A percentile compares a stretch with the other conserved stretches of the same genome.
phyloP scores from a whole-genome alignment of 2,113 vertebrate species.

The Camarhynchus parvulus region DNA sequence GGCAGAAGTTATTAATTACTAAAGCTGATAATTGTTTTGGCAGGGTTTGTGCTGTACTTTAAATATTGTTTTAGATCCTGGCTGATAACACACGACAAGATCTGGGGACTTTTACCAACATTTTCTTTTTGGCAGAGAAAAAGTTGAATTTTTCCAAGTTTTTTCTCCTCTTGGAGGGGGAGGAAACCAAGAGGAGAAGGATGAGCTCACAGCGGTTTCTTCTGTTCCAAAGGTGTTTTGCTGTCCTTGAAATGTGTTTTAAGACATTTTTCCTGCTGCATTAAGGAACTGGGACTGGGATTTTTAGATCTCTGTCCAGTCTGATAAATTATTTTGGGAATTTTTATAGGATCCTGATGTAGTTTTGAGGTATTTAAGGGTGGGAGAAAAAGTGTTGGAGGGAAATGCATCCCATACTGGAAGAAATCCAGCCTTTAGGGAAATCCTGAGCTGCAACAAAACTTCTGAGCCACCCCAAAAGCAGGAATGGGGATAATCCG shows the following conservation, averaged over 20 bases:
- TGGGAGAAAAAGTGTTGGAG: neutral
- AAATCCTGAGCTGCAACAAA: neutral
- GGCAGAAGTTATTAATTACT: neutral
- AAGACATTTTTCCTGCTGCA: neutral
- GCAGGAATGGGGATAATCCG: neutral
- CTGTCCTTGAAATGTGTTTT: neutral
- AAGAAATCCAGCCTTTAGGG: neutral
- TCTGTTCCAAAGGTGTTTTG: neutral
- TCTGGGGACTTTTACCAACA: neutral
- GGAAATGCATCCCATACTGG: neutral
- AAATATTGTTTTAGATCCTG: neutral
- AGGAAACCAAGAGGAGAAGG: neutral
- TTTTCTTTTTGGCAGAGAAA: neutral
- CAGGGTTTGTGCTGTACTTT: neutral
- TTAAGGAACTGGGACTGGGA: neutral
- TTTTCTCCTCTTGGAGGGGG: neutral
- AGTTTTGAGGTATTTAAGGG: neutral
- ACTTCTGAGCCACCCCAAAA: neutral
- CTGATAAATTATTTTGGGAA: neutral
- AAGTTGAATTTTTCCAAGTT: neutral
- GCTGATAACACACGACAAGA: fast-evolving
- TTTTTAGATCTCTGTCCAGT: neutral
- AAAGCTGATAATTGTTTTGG: neutral
- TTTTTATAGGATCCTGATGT: neutral
- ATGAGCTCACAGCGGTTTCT: fast-evolving